Conservation (phyloP, 2,888 invertebrate genomes). For the Aleiodes alternator region DNA sequence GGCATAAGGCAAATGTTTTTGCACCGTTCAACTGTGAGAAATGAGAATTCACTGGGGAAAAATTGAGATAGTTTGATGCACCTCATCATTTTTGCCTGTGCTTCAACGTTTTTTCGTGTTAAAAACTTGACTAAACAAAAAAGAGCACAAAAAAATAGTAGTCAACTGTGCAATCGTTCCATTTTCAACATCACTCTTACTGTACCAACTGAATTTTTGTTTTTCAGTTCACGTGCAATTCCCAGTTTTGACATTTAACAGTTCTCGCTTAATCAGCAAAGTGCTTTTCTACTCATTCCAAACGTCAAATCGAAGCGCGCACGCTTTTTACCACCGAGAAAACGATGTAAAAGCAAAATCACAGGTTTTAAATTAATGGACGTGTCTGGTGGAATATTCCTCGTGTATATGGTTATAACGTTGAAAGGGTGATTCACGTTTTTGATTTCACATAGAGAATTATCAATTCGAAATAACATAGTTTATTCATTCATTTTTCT, state of each 20-base stretch:
- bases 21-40: no score
- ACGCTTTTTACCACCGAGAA: conserved; percentile 40
- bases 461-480: background rate
- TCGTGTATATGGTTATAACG: conserved; percentile 22
- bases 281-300: conserved; percentile 56
- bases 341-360: conserved; percentile 57
- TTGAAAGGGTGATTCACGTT: conserved; percentile 34
- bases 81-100: no score
- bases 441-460: conserved; percentile 8
- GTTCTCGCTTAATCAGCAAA: conserved; percentile 62
- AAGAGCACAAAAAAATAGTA: background rate
- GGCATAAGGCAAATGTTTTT: no score
- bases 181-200: conserved; percentile 30
- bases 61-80: no score
- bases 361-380: conserved; percentile 61
- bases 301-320: conserved; percentile 43
- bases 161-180: conserved; percentile 15
- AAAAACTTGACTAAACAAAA: background rate
- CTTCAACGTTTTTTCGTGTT: background rate
- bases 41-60: no score
- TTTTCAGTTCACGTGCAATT: conserved; percentile 31
- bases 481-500: conserved; percentile 1
- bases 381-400: conserved; percentile 39
- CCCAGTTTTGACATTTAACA: conserved; percentile 54
- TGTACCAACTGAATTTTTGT: conserved; percentile 28